Conservation (phyloP, 2,888 invertebrate species). For the Nysson spinosus region DNA sequence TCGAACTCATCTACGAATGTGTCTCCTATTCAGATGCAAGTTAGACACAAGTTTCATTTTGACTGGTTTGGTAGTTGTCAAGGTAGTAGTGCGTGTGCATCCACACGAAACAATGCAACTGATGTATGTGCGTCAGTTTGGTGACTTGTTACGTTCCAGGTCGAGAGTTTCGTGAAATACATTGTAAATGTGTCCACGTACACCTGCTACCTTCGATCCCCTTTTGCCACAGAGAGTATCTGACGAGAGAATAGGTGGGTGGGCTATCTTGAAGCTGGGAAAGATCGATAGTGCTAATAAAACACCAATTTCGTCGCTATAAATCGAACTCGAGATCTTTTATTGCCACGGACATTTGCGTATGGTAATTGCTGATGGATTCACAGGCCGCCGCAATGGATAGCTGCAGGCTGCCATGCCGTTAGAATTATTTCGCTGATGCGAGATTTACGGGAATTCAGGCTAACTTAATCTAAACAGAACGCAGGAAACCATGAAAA, state of each 20-base stretch:
- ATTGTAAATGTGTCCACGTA: conserved; percentile 25
- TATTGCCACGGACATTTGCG: conserved; percentile 33
- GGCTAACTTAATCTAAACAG: neutral
- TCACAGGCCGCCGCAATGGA: neutral
- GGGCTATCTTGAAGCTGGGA: conserved; percentile 35
- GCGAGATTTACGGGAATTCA: neutral
- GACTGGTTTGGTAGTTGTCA: neutral
- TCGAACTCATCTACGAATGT: conserved; percentile 22
- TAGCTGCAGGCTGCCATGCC: neutral
- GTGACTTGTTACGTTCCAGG: no score
- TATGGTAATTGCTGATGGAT: conserved; percentile 27
- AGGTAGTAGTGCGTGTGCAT: no score
- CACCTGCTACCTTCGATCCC: conserved; percentile 47
- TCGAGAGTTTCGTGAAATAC: conserved; percentile 24
- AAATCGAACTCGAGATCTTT: conserved; percentile 44
- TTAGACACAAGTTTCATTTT: no score
- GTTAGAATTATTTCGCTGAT: neutral
- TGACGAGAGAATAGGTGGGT: conserved; percentile 24
- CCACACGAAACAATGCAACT: neutral
- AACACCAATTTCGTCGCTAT: conserved; percentile 47
- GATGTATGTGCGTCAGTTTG: no score
- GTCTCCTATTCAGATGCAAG: conserved; percentile 30
- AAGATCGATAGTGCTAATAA: conserved; percentile 54
- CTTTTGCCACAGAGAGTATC: conserved; percentile 51
- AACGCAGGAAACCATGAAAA: no score